Evolutionary conservation across 1,140 invertebrate species (phyloP).

Genomic region (Polypedilum pembai): DNA sequence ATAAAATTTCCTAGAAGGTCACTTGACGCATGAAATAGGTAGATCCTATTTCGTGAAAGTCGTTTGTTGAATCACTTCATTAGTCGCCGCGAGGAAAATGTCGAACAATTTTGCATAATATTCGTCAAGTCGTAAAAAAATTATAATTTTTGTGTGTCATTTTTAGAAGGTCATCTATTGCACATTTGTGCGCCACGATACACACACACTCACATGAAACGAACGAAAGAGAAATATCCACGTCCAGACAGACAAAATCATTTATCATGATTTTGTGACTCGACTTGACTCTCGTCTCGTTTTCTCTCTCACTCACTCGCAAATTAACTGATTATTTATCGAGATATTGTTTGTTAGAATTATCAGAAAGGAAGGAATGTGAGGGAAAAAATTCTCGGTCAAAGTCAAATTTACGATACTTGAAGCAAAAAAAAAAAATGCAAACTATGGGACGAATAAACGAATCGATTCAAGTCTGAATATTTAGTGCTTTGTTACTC

Average conservation of each 20-base stretch:
- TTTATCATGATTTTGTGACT: conserved; percentile 28
- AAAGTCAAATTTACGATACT: conserved; percentile 27
- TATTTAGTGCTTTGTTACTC: conserved; percentile 20
- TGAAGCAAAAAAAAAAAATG: conserved; percentile 1
- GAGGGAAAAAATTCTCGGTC: conserved; percentile 9
- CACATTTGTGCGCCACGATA: background rate
- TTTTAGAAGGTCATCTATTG: conserved; percentile 28
- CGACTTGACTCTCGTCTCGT: background rate
- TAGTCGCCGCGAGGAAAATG: too few relatives aligned
- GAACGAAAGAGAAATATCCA: background rate
- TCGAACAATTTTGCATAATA: conserved; percentile 8
- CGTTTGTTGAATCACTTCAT: too few relatives aligned
- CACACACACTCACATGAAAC: background rate
- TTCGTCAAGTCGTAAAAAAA: background rate
- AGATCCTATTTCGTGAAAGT: too few relatives aligned
- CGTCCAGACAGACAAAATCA: conserved; percentile 27
- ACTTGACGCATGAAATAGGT: too few relatives aligned
- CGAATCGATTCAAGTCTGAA: background rate
- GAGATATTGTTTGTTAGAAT: conserved; percentile 24
- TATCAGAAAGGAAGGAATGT: background rate
- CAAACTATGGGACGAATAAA: background rate
- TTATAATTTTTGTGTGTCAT: conserved; percentile 28
- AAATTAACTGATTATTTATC: conserved; percentile 29
- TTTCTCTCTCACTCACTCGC: background rate
- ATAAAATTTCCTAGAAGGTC: too few relatives aligned